A percentile compares a stretch with the other conserved stretches of the same genome.
Evolutionary conservation across 2,797 vertebrate species (phyloP).

Genomic region (Danio aesculapii): DNA sequence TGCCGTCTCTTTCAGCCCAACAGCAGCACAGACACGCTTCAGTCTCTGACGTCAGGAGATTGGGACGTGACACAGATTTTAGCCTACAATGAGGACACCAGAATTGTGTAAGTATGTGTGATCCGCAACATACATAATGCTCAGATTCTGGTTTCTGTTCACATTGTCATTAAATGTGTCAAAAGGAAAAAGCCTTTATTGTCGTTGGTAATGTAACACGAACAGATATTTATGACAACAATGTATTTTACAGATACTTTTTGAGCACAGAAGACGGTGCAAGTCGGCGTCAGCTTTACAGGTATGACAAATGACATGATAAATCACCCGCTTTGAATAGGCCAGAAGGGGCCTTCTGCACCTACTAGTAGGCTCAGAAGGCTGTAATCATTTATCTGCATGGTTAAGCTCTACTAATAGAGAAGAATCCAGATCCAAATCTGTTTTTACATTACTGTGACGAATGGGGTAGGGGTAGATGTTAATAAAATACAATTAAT

Average conservation of each 20-base stretch:
- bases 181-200: not conserved
- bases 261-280: constrained; percentile 95
- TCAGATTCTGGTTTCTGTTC: not conserved
- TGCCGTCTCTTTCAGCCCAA: constrained; percentile 82
- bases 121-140: constrained; percentile 78
- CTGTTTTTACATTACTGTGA: no score
- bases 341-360: no score
- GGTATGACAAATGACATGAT: constrained; percentile 71
- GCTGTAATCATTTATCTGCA: no score
- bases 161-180: not conserved
- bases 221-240: not conserved
- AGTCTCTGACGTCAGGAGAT: constrained; percentile 94
- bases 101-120: constrained; percentile 90
- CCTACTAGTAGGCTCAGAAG: no score
- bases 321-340: no score
- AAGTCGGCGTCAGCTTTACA: constrained; percentile 92
- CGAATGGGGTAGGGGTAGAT: no score
- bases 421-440: no score
- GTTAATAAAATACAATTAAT: no score
- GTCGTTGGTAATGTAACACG: no score
- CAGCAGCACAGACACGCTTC: constrained; percentile 89
- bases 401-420: no score
- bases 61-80: constrained; percentile 97
- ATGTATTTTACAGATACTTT: constrained; percentile 87
- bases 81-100: constrained; percentile 87